Evolutionary conservation across 2,888 invertebrate species (phyloP).

Genomic region (Oegoconia quadripuncta): DNA sequence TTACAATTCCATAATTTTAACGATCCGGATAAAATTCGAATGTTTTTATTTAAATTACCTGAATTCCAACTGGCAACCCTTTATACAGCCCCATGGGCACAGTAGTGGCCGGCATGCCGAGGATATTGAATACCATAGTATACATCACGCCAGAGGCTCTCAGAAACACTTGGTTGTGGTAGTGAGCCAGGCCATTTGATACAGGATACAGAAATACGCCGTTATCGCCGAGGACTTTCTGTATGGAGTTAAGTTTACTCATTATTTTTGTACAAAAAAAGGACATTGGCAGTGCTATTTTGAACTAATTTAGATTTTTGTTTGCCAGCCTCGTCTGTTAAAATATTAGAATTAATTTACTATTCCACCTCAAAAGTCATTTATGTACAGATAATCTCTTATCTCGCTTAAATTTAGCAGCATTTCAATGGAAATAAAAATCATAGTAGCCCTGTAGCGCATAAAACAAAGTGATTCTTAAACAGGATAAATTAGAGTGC

Average conservation of each 20-base stretch:
- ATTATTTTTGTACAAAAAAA: no score
- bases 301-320: no score
- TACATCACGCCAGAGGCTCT: slow-evolving; percentile 81
- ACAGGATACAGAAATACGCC: slow-evolving; percentile 88
- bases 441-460: no score
- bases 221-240: slow-evolving; percentile 81
- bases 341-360: no score
- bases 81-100: slow-evolving; percentile 84
- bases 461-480: no score
- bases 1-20: background rate
- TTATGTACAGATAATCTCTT: no score
- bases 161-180: slow-evolving; percentile 81
- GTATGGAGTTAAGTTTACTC: slow-evolving; percentile 16
- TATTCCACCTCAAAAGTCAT: no score
- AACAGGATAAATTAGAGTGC: no score
- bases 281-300: no score
- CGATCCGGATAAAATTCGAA: background rate
- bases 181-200: slow-evolving; percentile 81
- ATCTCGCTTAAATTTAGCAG: no score
- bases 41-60: slow-evolving; percentile 71
- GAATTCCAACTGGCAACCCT: slow-evolving; percentile 86
- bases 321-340: no score
- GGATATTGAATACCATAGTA: slow-evolving; percentile 83
- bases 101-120: slow-evolving; percentile 87
- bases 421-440: no score